phyloP scores from a whole-genome alignment of 2,113 vertebrate genomes.

The Dicrurus megarhynchus region DNA sequence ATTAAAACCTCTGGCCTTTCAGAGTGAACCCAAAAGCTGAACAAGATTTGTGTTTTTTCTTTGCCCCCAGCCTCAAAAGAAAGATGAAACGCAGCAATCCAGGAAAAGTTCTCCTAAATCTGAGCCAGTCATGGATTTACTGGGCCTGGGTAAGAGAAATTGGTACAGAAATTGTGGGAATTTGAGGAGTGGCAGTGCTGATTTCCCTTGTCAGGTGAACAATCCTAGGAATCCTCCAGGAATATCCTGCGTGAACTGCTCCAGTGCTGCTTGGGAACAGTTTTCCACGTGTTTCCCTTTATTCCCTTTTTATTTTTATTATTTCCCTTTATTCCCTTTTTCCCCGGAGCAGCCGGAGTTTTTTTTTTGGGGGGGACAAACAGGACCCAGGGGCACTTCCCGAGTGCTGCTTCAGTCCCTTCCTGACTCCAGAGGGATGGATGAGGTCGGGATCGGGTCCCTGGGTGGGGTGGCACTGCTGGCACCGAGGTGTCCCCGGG shows the following conservation, averaged over 20 bases:
- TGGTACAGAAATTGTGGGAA: accelerated
- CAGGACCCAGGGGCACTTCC: accelerated
- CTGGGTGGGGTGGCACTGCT: neutral
- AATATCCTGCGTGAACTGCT: neutral
- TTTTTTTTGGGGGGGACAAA: neutral
- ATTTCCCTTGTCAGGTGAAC: neutral
- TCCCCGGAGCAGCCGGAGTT: neutral
- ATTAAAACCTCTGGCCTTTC: neutral
- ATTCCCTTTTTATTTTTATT: no score
- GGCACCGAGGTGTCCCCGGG: neutral
- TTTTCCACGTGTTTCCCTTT: neutral
- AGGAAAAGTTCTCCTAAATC: conserved; percentile 84
- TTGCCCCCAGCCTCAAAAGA: conserved; percentile 77
- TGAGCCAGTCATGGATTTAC: conserved; percentile 88
- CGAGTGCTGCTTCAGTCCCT: neutral
- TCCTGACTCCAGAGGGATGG: neutral
- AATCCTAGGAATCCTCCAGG: neutral
- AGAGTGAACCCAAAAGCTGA: neutral
- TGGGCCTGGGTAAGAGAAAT: conserved; percentile 87
- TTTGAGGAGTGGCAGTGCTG: neutral
- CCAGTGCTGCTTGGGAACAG: neutral
- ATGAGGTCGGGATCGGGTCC: accelerated
- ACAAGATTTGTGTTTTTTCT: neutral
- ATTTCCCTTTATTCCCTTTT: no score
- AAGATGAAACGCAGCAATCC: conserved; percentile 77